Evolutionary conservation across 2,888 invertebrate species (phyloP).

Genomic region (Scelioninae gen. 2): DNA sequence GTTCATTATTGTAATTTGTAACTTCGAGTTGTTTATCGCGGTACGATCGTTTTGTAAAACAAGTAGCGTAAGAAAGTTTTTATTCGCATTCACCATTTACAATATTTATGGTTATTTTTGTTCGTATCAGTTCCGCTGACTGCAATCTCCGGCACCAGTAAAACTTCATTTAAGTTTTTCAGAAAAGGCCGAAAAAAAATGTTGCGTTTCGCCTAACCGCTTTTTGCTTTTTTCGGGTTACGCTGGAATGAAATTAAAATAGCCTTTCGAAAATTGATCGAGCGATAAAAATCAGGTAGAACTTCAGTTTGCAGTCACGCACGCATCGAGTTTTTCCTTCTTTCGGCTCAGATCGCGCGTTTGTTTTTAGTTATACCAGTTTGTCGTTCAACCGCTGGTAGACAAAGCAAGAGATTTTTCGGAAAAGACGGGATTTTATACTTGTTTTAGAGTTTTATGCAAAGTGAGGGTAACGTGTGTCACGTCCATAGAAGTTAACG

Average conservation of each 20-base stretch:
- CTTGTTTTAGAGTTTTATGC: slow-evolving; percentile 39
- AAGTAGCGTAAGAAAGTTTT: too few species aligned
- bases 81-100: too few species aligned
- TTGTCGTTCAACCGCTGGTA: slow-evolving; percentile 3
- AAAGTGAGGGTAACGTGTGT: slow-evolving; percentile 41
- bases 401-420: slow-evolving; percentile 17
- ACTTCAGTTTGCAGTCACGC: slow-evolving; percentile 37
- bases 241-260: slow-evolving; percentile 25
- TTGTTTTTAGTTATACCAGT: slow-evolving; percentile 33
- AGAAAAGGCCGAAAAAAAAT: slow-evolving; percentile 29
- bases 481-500: slow-evolving; percentile 39
- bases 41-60: too few species aligned
- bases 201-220: background rate
- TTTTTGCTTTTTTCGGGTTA: slow-evolving; percentile 18
- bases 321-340: background rate
- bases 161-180: slow-evolving; percentile 13
- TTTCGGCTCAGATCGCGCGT: slow-evolving; percentile 26
- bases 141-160: background rate
- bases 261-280: slow-evolving; percentile 37
- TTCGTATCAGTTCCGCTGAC: background rate
- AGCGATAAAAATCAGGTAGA: slow-evolving; percentile 44
- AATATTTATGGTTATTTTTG: slow-evolving; percentile 34
- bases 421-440: slow-evolving; percentile 31
- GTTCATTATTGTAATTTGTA: too few species aligned
- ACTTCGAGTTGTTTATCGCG: too few species aligned